Base-by-base conservation (phyloP, 1,140 invertebrate species). In the Orius insidiosus region DNA sequence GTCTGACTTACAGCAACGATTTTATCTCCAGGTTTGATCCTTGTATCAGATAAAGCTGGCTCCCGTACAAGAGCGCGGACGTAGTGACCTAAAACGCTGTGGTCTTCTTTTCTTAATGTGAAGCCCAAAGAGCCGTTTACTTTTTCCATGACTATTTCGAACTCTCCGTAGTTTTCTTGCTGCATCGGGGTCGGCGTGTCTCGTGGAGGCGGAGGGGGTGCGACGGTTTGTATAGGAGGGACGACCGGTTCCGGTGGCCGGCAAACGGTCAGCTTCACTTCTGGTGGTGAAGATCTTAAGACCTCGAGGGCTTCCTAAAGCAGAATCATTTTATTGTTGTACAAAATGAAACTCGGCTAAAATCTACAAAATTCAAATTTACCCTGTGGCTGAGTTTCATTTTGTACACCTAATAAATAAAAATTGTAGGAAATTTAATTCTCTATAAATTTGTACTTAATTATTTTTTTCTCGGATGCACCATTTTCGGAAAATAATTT, bases 111-210 rank as follows among this genome's bases (percentile, higher is more conserved):
- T 7, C 78, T 67, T 31, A 89, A 65, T 4, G 84, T 89, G 63
- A 92, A 90, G 15, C 86, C 86, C 36, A 90, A 69, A 35, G 83
- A 85, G 10, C 82, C 82, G 50, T 74, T 77, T n/a, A 82, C 75
- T 64, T 89, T 89, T 2, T 72, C 75, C 68, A 89, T 75, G 16
- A 76, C 74, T 50, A 89, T 78, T 59, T 85, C 81, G 59, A 89
- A 84, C 63, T 86, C 81, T 60, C 63, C 61, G 63, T 59, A 40
- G 58, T 66, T 58, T 62, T 64, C 53, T 61, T 66, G 54, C 62
- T 65, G 45, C 63, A 61, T 30, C 63, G 58, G 60, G 61, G 42
- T 62, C 61, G 45, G 62, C 49, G 47, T 63, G 60, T 2, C 60
- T 61, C 11, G 60, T 0, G 67, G 66, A 13, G 64, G 63, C 3